phyloP scores from a whole-genome alignment of 2,113 vertebrate genomes.

The Mionectes macconnelli region DNA sequence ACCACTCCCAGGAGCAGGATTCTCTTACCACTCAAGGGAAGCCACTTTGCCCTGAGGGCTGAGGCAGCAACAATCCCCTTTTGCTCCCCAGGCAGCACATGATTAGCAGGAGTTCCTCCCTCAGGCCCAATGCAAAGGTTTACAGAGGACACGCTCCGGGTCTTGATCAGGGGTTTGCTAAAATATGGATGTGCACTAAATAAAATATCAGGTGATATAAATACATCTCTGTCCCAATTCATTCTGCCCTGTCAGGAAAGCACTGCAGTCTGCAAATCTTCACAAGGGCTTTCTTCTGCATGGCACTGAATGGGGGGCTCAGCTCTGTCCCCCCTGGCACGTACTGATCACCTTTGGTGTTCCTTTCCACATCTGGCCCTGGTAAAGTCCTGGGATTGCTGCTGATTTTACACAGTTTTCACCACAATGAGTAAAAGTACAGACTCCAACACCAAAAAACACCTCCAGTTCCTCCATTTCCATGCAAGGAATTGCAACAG shows the following conservation, averaged over 20 bases:
- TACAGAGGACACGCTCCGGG: background rate
- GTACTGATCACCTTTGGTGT: background rate
- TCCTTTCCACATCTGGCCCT: background rate
- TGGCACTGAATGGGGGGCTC: background rate
- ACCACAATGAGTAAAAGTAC: background rate
- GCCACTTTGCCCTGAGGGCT: background rate
- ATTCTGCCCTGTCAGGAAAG: background rate
- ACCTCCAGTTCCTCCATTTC: background rate
- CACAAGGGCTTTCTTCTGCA: background rate
- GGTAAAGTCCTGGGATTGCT: background rate
- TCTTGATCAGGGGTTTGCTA: background rate
- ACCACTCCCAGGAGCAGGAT: background rate
- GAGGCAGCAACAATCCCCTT: background rate
- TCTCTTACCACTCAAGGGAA: background rate
- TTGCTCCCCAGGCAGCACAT: background rate
- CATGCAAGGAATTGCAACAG: background rate
- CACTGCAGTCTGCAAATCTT: background rate
- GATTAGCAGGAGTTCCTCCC: background rate
- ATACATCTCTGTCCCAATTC: background rate
- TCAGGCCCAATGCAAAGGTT: background rate
- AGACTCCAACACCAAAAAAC: background rate
- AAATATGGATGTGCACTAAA: slow-evolving; percentile 46
- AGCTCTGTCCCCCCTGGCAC: background rate
- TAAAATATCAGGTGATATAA: slow-evolving; percentile 38
- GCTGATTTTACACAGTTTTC: background rate